Base-by-base conservation (phyloP, 2,888 invertebrate species). In the Acleris emargana region DNA sequence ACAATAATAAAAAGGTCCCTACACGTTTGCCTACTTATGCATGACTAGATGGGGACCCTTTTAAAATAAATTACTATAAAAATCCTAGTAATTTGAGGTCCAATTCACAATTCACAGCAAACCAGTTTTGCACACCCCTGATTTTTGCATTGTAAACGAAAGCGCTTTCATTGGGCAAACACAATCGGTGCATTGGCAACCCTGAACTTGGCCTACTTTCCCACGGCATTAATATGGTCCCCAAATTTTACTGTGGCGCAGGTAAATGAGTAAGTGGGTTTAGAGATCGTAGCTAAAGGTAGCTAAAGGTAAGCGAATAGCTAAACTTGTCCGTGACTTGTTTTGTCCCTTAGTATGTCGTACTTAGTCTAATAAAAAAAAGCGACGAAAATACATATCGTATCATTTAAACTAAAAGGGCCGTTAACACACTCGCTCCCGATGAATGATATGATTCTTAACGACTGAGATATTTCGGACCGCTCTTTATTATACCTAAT, bases 141-240 rank as follows among this genome's bases (percentile, higher is more conserved):
- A 72, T 73, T 68, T 38, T 72, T 64, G 72, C 70, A 66, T 74
- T 71, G 75, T 76, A 74, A 79, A 74, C 76, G 73, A 78, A 79
- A 75, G 67, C 20, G 64, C 66, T 70, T 67, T 72, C 71, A 74
- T 72, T 69, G 64, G 62, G 52, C 54, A 59, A 69, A 72, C 72
- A 81, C 80, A 83, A 79, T 82, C 71, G 75, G 69, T 83, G 81
- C 83, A 76, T 68, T 62, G 69, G 67, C 68, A 74, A 72, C 84
- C 83, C 74, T 91, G 91, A 91, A 89, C 91, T 91, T 91, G 89
- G 82, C 88, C 87, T 75, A 89, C 74, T 81, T 91, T 91, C 91
- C 84, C 91, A 91, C 91, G 89, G 71, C 79, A 43, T 54, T 28
- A 49, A 32, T 50, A 49, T 7, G 22, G 47, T 17, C 38, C 49